Conservation (phyloP, 2,888 invertebrate species). For the Exocentrus adspersus region DNA sequence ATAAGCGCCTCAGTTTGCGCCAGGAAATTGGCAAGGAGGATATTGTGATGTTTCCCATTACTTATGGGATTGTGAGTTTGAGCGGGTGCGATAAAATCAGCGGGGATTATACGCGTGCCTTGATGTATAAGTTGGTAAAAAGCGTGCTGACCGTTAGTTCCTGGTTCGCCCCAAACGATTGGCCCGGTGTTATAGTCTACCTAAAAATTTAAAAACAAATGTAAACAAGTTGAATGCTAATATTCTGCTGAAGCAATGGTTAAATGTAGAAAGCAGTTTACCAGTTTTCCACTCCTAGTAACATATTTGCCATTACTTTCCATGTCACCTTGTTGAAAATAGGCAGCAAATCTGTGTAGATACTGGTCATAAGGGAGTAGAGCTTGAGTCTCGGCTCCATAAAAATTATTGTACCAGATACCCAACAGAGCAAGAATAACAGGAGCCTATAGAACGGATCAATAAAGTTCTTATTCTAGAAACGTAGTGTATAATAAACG, state of each 20-base stretch:
- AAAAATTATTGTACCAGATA: conserved; percentile 95
- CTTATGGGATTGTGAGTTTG: conserved; percentile 89
- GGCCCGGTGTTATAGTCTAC: conserved; percentile 77
- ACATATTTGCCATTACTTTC: conserved; percentile 98
- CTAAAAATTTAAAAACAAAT: conserved; percentile 36
- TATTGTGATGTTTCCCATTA: conserved; percentile 89
- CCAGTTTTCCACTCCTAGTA: conserved; percentile 73
- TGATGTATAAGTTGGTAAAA: conserved; percentile 99
- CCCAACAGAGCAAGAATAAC: conserved; percentile 92
- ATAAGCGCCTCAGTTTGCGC: conserved; percentile 99
- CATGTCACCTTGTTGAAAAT: conserved; percentile 99
- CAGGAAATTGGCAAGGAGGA: conserved; percentile 94
- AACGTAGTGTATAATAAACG: too few species aligned
- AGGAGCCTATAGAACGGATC: conserved; percentile 75
- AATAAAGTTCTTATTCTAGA: not conserved
- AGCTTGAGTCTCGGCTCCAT: conserved; percentile 94
- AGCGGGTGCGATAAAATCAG: conserved; percentile 96
- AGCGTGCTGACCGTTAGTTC: conserved; percentile 99
- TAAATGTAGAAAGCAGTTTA: too few species aligned
- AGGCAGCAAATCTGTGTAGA: conserved; percentile 97
- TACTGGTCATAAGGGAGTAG: conserved; percentile 99
- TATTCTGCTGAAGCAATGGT: too few species aligned
- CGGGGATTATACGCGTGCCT: conserved; percentile 86
- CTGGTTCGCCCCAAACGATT: conserved; percentile 98
- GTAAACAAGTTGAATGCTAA: too few species aligned